Conservation (phyloP, 2,113 vertebrate genomes). For the Brachypteracias leptosomus region DNA sequence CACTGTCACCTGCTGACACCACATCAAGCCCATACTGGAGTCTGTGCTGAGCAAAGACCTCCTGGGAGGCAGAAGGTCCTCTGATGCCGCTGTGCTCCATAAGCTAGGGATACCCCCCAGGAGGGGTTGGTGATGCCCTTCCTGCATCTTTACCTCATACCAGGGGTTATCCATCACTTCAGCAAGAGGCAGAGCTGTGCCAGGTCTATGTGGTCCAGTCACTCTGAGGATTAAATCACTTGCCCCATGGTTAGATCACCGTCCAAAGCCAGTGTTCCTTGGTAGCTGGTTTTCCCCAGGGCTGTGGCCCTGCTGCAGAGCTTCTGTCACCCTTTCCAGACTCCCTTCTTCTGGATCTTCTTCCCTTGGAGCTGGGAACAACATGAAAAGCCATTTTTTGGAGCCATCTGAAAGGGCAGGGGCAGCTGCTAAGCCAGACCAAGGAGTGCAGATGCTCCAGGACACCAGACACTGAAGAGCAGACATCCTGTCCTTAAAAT, state of each 20-base stretch:
- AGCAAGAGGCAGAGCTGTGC: not conserved
- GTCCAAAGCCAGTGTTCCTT: not conserved
- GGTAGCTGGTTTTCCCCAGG: not conserved
- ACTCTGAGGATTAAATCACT: not conserved
- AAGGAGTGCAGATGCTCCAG: not conserved
- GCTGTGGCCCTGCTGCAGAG: not conserved
- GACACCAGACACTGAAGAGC: not conserved
- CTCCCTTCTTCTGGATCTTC: not conserved
- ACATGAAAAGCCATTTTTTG: not conserved
- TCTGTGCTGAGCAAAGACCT: not conserved
- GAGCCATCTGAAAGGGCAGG: not conserved
- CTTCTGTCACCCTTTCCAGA: not conserved
- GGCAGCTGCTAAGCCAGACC: not conserved
- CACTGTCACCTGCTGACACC: too few species aligned
- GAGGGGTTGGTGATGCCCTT: not conserved
- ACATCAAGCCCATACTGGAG: not conserved
- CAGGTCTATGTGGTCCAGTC: accelerated
- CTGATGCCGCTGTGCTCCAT: not conserved
- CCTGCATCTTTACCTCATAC: not conserved
- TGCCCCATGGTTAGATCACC: not conserved
- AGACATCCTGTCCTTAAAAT: constrained; percentile 34
- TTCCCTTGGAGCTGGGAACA: not conserved
- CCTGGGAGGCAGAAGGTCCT: not conserved
- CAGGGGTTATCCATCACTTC: not conserved
- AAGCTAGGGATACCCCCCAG: not conserved